Conservation (phyloP, 2,888 invertebrate species). For the Lithodes maja region DNA sequence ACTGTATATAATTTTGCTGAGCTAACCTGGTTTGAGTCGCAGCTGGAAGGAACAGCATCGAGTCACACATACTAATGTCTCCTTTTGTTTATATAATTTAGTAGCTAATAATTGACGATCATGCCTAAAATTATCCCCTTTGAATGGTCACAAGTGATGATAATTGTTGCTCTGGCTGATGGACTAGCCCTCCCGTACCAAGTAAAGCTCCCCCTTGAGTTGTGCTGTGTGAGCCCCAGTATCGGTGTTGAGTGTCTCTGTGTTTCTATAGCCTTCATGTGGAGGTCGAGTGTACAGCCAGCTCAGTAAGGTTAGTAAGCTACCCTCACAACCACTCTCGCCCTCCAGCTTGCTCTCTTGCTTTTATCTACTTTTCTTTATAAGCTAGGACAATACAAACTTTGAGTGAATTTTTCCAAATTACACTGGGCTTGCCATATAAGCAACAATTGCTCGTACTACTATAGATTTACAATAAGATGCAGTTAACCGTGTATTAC, state of each 20-base stretch:
- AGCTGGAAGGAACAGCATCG: too few relatives aligned
- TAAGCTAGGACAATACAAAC: neutral
- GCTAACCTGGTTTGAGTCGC: too few relatives aligned
- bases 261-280: slow-evolving; percentile 69
- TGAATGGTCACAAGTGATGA: neutral
- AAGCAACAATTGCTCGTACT: too few relatives aligned
- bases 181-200: slow-evolving; percentile 17
- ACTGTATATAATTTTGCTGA: too few relatives aligned
- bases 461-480: too few relatives aligned
- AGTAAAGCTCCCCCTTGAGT: slow-evolving; percentile 53
- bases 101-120: too few relatives aligned
- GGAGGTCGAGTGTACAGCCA: slow-evolving; percentile 69
- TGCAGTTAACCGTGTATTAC: too few relatives aligned
- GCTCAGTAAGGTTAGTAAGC: slow-evolving; percentile 69
- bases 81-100: too few relatives aligned
- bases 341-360: slow-evolving; percentile 23
- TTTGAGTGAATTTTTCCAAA: too few relatives aligned
- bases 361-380: neutral
- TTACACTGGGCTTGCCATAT: too few relatives aligned
- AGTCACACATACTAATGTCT: too few relatives aligned
- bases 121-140: neutral
- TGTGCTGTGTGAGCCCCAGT: slow-evolving; percentile 54
- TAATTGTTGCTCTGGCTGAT: slow-evolving; percentile 11
- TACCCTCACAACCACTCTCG: slow-evolving; percentile 24
- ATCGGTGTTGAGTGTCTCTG: slow-evolving; percentile 64